Base-by-base conservation (phyloP, 2,113 vertebrate genomes). In the Meles meles region DNA sequence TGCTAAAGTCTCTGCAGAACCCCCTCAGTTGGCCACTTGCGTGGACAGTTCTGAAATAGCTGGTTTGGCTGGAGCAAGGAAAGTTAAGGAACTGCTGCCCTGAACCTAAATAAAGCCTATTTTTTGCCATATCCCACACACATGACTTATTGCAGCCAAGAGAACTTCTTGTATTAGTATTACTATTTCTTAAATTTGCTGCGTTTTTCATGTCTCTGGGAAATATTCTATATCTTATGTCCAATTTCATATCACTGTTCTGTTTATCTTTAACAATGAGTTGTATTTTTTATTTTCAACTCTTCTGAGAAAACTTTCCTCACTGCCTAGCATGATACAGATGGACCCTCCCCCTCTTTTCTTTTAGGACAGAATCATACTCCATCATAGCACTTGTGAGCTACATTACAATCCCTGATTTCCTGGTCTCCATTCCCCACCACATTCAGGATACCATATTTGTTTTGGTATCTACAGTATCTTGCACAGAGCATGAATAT, bases 211-310 rank as follows among this genome's bases (percentile, higher is more conserved):
- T 37, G 20, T 74, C 52, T 89, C 37, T 92, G 3, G 34, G 49
- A 37, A 80, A 81, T 65, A 88, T 18, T 81, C 44, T 34, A 77
- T 63, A 65, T 7, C 76, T 15, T 80, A 83, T n/a, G 52, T 11
- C 4, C 20, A 84, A 93, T 42, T 76, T 76, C 49, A 88, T 77
- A 71, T 76, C 55, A 52, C 52, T 79, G 2, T 77, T 90, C 42
- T 95, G 7, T n/a, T 93, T 79, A n/a, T 42, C 74, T 97, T 87
- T 76, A 97, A 82, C 3, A 86, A 92, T 52, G 85, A 42, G 23
- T 69, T 79, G 18, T 27, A 69, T 52, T 91, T 79, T 87, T 1
- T 42, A 61, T 67, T 93, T 95, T 87, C 13, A 93, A 81, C 6
- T 92, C 21, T 76, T 80, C 44, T 74, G 44, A 59, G 44, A 92